These are phyloP conservation scores for Lasioglossum pauxillum DNA, from an alignment of 2,888 invertebrate species.

Conservation along the genomic window DNA sequence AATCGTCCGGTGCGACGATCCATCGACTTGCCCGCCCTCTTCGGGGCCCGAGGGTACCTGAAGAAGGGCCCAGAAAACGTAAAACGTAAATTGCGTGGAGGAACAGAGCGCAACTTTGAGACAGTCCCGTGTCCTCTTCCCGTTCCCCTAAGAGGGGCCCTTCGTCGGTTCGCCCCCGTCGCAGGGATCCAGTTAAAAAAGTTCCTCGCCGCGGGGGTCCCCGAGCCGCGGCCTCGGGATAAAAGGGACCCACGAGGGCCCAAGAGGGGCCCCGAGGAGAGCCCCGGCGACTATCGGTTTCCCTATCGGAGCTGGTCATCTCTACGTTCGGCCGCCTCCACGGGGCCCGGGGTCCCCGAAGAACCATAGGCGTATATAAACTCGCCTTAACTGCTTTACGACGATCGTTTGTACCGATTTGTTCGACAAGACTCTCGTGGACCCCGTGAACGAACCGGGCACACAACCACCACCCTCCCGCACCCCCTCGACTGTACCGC, in stretches of 20 bases:
- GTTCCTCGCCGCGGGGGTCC: constrained; percentile 72
- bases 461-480: constrained; percentile 3
- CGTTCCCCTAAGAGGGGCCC: constrained; percentile 20
- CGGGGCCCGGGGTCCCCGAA: constrained; percentile 62
- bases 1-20: constrained; percentile 44
- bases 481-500: not conserved
- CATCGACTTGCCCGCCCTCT: constrained; percentile 35
- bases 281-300: constrained; percentile 80
- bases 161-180: constrained; percentile 11
- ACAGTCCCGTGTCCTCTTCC: constrained; percentile 45
- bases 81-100: constrained; percentile 38
- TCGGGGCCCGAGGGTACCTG: constrained; percentile 19
- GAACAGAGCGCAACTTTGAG: constrained; percentile 63
- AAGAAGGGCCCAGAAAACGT: not conserved
- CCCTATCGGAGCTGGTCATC: constrained; percentile 80
- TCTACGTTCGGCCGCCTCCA: constrained; percentile 74
- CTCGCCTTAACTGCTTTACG: constrained; percentile 83
- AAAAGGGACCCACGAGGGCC: constrained; percentile 65
- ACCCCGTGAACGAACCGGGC: constrained; percentile 16
- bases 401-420: constrained; percentile 85
- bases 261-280: constrained; percentile 49
- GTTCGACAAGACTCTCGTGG: constrained; percentile 81
- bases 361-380: constrained; percentile 78
- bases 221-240: constrained; percentile 66
- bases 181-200: constrained; percentile 67